Conservation (phyloP, 92 coral and sea anemone genomes). For the Siderastrea siderea region DNA sequence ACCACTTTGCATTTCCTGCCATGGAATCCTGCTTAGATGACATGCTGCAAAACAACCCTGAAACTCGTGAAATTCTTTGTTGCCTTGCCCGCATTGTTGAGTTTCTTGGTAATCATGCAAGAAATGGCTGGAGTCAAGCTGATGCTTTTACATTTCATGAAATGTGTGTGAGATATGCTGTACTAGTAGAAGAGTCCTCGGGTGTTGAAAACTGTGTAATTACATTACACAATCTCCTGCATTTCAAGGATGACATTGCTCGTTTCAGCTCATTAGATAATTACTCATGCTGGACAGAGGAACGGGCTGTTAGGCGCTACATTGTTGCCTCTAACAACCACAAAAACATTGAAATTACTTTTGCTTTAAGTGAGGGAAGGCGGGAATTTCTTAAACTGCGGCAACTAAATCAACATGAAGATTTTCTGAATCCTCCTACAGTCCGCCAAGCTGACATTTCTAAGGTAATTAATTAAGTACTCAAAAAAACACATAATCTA, state of each 20-base stretch:
- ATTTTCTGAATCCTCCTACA: slow-evolving; percentile 13
- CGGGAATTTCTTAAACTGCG: slow-evolving; percentile 65
- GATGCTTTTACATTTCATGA: slow-evolving; percentile 61
- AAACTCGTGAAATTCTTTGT: slow-evolving; percentile 37
- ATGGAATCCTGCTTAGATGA: slow-evolving; percentile 52
- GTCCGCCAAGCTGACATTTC: slow-evolving; percentile 49
- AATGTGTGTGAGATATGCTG: slow-evolving; percentile 64
- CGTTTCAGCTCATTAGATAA: slow-evolving; percentile 70
- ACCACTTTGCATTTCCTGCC: slow-evolving; percentile 71
- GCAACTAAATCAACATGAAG: slow-evolving; percentile 27
- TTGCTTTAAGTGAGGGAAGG: slow-evolving; percentile 74
- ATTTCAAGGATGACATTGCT: slow-evolving; percentile 58
- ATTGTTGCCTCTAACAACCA: slow-evolving; percentile 66
- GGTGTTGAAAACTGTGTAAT: slow-evolving; percentile 60
- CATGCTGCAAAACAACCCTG: slow-evolving; percentile 42
- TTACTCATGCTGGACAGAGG: slow-evolving; percentile 73
- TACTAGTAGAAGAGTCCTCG: slow-evolving; percentile 58
- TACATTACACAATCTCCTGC: slow-evolving; percentile 74
- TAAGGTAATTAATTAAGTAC: slow-evolving; percentile 27
- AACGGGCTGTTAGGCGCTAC: slow-evolving; percentile 68
- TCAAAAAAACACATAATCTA: no score
- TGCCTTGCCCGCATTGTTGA: slow-evolving; percentile 74
- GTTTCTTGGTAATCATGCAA: slow-evolving; percentile 61
- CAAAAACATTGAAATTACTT: slow-evolving; percentile 77
- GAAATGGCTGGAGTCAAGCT: slow-evolving; percentile 68